phyloP scores from a whole-genome alignment of 2,113 vertebrate genomes.

The Corvus hawaiiensis region DNA sequence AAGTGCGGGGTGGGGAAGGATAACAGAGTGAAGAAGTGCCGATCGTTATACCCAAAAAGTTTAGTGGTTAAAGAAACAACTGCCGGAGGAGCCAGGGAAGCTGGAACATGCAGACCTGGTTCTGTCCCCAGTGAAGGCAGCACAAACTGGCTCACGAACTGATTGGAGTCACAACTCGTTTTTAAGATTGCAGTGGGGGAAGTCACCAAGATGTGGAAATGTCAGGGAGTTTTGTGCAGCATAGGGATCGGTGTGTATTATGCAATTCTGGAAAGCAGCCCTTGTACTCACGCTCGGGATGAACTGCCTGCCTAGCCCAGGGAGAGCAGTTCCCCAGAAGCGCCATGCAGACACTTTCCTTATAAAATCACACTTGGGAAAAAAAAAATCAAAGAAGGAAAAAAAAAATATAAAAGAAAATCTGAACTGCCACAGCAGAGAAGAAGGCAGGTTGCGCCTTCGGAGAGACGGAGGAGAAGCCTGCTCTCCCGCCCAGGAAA shows the following conservation, averaged over 20 bases:
- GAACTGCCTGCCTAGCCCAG: slow-evolving; percentile 5
- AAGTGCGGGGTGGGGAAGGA: background rate
- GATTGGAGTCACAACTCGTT: background rate
- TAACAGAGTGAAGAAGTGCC: background rate
- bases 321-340: background rate
- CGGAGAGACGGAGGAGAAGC: background rate
- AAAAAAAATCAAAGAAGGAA: background rate
- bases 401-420: background rate
- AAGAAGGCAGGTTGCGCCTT: background rate
- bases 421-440: background rate
- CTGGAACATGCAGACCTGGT: background rate
- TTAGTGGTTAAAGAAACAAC: background rate
- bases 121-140: background rate
- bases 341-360: background rate
- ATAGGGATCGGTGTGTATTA: slow-evolving; percentile 48
- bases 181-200: background rate
- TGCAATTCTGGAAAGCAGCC: slow-evolving; percentile 53
- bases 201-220: slow-evolving; percentile 41
- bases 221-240: slow-evolving; percentile 32
- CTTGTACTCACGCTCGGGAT: background rate
- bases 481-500: slow-evolving; percentile 18
- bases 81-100: background rate
- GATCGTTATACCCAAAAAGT: background rate
- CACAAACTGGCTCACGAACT: background rate
- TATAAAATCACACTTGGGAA: background rate